Evolutionary conservation across 2,888 invertebrate species (phyloP).

Genomic region (Amphiduros pacificus): DNA sequence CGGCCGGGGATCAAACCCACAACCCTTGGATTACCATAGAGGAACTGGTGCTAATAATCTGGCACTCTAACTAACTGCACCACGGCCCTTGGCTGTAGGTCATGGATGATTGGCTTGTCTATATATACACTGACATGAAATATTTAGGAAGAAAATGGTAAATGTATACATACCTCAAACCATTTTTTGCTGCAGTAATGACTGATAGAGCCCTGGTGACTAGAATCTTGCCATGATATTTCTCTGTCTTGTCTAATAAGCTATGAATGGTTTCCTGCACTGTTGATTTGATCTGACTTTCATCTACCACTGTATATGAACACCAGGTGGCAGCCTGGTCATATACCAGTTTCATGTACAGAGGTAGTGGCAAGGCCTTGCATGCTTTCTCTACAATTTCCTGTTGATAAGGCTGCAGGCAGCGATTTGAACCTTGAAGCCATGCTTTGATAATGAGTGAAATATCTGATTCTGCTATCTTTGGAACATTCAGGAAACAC

Average conservation of each 20-base stretch:
- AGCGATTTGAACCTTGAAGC: not conserved
- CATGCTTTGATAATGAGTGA: not conserved
- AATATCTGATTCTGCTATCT: not conserved
- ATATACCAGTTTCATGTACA: slow-evolving; percentile 22
- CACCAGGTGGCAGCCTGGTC: slow-evolving; percentile 21
- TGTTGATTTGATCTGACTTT: not conserved
- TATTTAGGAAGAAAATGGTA: no score
- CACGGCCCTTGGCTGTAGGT: no score
- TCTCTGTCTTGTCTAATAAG: slow-evolving; percentile 21
- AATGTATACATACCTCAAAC: slow-evolving; percentile 21
- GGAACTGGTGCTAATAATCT: no score
- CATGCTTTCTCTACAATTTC: not conserved
- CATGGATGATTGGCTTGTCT: no score
- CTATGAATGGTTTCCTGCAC: slow-evolving; percentile 2
- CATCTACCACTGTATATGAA: slow-evolving; percentile 24
- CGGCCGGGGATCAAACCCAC: no score
- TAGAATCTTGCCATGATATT: slow-evolving; percentile 17
- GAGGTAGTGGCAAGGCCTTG: slow-evolving; percentile 8
- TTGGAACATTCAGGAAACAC: not conserved
- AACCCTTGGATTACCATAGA: no score
- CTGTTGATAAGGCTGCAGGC: not conserved
- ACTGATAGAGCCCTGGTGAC: slow-evolving; percentile 17
- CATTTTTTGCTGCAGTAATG: slow-evolving; percentile 25
- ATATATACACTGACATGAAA: no score
- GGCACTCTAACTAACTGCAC: no score